A percentile compares a stretch with the other conserved stretches of the same genome.
These are phyloP conservation scores for Cossypha heuglini DNA, from an alignment of 2,797 vertebrate genomes.

Conservation along the genomic window DNA sequence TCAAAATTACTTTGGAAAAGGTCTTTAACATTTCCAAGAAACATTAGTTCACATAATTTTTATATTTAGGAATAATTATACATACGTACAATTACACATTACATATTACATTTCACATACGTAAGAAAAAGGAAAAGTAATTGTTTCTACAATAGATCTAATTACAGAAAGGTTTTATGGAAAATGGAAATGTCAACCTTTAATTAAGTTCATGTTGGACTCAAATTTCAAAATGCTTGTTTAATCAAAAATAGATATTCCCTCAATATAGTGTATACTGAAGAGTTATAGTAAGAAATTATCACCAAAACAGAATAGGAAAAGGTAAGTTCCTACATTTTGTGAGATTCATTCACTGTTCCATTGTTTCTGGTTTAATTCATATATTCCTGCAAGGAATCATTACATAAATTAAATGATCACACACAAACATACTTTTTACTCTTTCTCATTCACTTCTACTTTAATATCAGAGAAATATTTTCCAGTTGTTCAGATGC, in stretches of 20 bases:
- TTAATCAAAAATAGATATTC: constrained; percentile 25
- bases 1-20: constrained; percentile 5
- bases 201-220: constrained; percentile 16
- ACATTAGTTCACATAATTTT: neutral
- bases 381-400: neutral
- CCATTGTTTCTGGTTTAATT: neutral
- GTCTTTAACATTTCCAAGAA: constrained; percentile 30
- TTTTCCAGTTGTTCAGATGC: neutral
- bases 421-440: neutral
- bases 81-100: too few species aligned
- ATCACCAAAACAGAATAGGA: neutral
- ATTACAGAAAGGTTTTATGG: constrained; percentile 2
- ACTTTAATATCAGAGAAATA: neutral
- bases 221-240: neutral
- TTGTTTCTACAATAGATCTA: constrained; percentile 34
- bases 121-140: constrained; percentile 27
- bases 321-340: neutral
- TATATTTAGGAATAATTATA: constrained; percentile 40
- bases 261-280: neutral
- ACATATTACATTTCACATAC: neutral
- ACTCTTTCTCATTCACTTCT: neutral
- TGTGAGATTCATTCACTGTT: neutral
- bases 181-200: constrained; percentile 56
- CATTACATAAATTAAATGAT: neutral
- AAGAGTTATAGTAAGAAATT: neutral